Conservation (phyloP, 2,113 vertebrate genomes). For the Sula dactylatra region DNA sequence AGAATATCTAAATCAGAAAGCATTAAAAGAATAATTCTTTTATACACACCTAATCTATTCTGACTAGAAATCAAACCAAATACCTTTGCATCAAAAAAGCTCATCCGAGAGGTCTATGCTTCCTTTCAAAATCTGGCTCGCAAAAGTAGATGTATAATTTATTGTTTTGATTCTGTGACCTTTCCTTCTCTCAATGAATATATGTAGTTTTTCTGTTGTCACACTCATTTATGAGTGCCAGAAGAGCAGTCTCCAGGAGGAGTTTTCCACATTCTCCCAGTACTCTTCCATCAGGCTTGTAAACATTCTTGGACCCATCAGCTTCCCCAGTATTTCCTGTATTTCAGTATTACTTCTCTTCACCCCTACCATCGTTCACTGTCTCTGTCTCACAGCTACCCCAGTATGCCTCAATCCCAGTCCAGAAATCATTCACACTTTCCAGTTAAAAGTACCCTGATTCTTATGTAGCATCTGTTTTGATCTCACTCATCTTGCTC, state of each 20-base stretch:
- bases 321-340: not conserved
- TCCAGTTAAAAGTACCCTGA: not conserved
- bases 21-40: not conserved
- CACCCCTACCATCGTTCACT: not conserved
- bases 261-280: not conserved
- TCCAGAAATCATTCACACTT: not conserved
- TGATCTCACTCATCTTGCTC: not conserved
- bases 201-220: not conserved
- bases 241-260: not conserved
- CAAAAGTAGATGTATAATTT: no score
- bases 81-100: not conserved
- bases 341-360: not conserved
- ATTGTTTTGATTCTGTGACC: not conserved
- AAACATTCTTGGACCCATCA: not conserved
- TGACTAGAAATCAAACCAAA: not conserved
- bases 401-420: not conserved
- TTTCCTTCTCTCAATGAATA: not conserved
- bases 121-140: not conserved
- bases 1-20: not conserved
- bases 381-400: not conserved
- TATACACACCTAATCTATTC: not conserved
- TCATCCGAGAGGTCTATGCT: not conserved
- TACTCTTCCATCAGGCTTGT: not conserved
- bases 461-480: not conserved
- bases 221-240: not conserved